Percentiles rank a stretch among this genome's conserved stretches.
These are phyloP conservation scores for Callyntrura sp. DNA, from an alignment of 2,888 invertebrate species.

Conservation along the genomic window DNA sequence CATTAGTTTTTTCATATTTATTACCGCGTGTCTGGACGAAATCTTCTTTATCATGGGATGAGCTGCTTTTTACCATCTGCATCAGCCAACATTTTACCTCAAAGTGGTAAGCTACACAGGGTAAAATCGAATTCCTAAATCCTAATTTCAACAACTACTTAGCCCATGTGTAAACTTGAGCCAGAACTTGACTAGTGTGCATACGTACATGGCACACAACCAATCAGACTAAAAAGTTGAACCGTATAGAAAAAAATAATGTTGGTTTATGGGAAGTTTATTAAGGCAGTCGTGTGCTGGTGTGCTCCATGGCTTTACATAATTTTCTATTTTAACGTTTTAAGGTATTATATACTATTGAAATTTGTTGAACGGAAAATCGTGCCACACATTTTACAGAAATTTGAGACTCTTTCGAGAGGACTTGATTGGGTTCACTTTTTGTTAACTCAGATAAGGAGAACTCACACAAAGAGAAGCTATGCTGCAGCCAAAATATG, in stretches of 20 bases:
- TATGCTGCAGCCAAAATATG: not conserved
- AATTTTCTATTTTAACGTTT: not conserved
- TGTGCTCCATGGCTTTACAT: not conserved
- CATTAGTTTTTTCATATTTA: slow-evolving; percentile 67
- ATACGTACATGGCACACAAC: no score
- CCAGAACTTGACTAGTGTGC: no score
- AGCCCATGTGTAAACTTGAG: no score
- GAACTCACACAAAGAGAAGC: slow-evolving; percentile 1
- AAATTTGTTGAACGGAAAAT: slow-evolving; percentile 33
- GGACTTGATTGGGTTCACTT: slow-evolving; percentile 34
- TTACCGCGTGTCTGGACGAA: slow-evolving; percentile 19
- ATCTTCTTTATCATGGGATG: not conserved
- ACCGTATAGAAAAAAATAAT: no score
- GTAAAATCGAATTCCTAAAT: no score
- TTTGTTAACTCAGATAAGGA: not conserved
- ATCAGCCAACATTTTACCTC: no score
- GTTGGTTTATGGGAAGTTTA: no score
- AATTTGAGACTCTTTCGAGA: not conserved
- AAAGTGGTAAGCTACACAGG: no score
- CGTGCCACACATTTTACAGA: slow-evolving; percentile 24
- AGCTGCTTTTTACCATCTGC: not conserved
- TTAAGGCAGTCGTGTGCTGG: no score
- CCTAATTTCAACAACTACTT: no score
- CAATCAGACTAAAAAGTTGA: no score
- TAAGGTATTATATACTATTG: not conserved